Base-by-base conservation (phyloP, 1,140 invertebrate species). In the Mycetomoellerius zeteki region DNA sequence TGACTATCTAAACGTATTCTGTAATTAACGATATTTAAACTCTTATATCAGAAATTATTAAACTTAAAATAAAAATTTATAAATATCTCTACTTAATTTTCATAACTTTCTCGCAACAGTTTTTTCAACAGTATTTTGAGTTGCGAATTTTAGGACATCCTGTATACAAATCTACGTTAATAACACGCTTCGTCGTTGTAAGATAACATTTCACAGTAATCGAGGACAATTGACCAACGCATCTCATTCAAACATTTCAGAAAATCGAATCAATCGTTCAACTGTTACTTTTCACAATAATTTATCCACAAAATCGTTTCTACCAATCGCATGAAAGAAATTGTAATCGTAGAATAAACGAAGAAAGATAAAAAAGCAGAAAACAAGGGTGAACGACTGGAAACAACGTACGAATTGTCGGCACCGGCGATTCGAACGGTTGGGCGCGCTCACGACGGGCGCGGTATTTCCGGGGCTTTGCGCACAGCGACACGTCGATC, bases 391-490 rank as follows among this genome's bases (percentile, higher is more conserved):
- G n/a, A 4, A n/a, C 10, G n/a, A 10, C 2, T 50, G 56, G 88
- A 73, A 87, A 89, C 77, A 87, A 89, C 65, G 78, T 75, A 65
- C 56, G 88, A 89, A 90, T 90, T 84, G 58, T 87, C 85, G 50
- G 62, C 47, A 67, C 27, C 24, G 56, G 58, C 64, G 89, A 94
- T 95, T 95, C 93, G 91, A 94, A 94, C 89, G 89, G 90, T 81
- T 93, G 93, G 90, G 92, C 92, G 94, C 91, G 92, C 91, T 90
- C 62, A 76, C 82, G 78, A 94, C 94, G 93, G 94, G 93, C 92
- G 94, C 94, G 94, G 94, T 95, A 94, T 95, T 95, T 95, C 94
- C 94, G 94, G 94, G 94, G 90, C 91, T 92, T 90, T 89, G 89
- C 87, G 71, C 75, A 82, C 90, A 89, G 64, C 92, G 77, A 85